Evolutionary conservation across 1,140 invertebrate genomes (phyloP).

Genomic region (Drepana arcuata): DNA sequence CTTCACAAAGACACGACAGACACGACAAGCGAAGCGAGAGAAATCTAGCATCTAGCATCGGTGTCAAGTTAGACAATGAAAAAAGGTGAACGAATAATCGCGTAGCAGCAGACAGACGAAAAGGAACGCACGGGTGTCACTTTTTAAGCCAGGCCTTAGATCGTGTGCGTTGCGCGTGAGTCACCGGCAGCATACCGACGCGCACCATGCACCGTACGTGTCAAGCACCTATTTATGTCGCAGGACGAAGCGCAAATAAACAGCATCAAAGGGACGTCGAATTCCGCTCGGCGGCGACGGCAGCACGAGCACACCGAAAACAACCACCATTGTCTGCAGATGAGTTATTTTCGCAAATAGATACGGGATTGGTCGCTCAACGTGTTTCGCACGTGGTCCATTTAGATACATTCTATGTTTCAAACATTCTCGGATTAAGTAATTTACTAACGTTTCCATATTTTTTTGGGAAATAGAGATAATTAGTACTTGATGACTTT

Average conservation of each 20-base stretch:
- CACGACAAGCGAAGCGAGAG: slow-evolving; percentile 10
- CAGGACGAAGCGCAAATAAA: slow-evolving; percentile 69
- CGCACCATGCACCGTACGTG: slow-evolving; percentile 57
- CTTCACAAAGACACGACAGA: no score
- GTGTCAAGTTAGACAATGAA: slow-evolving; percentile 19
- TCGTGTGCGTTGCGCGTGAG: slow-evolving; percentile 45
- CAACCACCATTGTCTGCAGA: slow-evolving; percentile 62
- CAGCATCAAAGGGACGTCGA: slow-evolving; percentile 64
- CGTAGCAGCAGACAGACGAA: no score
- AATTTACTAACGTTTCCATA: no score
- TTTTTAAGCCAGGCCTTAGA: slow-evolving; percentile 36
- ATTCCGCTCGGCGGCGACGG: slow-evolving; percentile 38
- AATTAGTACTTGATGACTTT: no score
- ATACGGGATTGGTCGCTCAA: slow-evolving; percentile 23
- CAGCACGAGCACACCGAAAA: slow-evolving; percentile 44
- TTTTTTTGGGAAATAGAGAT: no score
- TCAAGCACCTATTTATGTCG: slow-evolving; percentile 69
- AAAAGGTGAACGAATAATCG: slow-evolving; percentile 14
- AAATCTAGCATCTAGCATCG: slow-evolving; percentile 15
- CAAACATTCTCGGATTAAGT: no score
- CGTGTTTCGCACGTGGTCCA: no score
- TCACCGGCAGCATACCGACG: slow-evolving; percentile 50
- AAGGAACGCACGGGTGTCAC: slow-evolving; percentile 26
- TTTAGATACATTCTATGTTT: no score
- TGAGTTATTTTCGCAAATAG: slow-evolving; percentile 65